Percentiles rank a stretch among this genome's conserved stretches.
These are phyloP conservation scores for Phlogophora meticulosa DNA, from an alignment of 2,888 invertebrate species.

Conservation along the genomic window DNA sequence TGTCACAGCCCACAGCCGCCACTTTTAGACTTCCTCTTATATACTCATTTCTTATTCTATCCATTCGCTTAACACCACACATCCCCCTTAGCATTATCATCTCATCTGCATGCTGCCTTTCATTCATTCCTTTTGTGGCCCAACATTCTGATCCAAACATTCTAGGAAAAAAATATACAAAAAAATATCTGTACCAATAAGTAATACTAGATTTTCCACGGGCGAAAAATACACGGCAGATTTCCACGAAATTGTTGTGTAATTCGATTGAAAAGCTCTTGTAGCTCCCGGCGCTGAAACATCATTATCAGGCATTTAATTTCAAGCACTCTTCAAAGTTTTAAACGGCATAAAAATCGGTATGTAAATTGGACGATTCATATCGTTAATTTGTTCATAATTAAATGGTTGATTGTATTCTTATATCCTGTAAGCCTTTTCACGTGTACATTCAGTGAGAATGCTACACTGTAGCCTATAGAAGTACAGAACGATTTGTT, in stretches of 20 bases:
- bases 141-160: no score
- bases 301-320: conserved; percentile 7
- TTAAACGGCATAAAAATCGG: conserved; percentile 10
- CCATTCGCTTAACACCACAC: no score
- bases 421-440: not conserved
- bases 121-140: no score
- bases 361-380: conserved; percentile 4
- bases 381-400: conserved; percentile 3
- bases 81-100: no score
- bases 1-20: no score
- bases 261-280: not conserved
- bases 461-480: not conserved
- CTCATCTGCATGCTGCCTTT: no score
- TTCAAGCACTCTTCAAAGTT: not conserved
- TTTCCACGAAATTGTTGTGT: not conserved
- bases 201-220: not conserved
- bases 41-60: no score
- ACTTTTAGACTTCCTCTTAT: no score
- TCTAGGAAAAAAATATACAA: no score
- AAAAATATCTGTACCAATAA: not conserved
- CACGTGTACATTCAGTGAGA: not conserved
- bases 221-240: not conserved
- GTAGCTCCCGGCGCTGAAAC: conserved; percentile 9
- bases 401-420: not conserved
- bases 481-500: no score